Conservation (phyloP, 2,797 vertebrate genomes). For the Takifugu rubripes region DNA sequence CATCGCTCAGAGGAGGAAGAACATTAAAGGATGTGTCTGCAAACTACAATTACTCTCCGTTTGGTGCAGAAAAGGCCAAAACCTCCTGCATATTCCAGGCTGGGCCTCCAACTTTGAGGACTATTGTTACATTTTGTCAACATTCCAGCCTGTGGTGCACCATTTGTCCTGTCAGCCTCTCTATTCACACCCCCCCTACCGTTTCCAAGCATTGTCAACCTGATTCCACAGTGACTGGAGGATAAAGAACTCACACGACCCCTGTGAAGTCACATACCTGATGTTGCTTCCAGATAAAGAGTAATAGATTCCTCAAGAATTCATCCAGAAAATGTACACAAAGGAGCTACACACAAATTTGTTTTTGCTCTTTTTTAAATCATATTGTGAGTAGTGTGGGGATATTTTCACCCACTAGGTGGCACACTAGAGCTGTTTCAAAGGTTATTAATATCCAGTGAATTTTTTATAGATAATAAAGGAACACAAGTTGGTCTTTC, state of each 20-base stretch:
- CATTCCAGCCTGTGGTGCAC: constrained; percentile 47
- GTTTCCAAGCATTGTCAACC: constrained; percentile 57
- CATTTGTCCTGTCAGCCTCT: constrained; percentile 50
- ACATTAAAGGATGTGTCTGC: background rate
- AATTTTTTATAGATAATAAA: too few species aligned
- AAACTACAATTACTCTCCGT: too few species aligned
- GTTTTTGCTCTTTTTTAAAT: background rate
- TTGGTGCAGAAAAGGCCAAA: background rate
- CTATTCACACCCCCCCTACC: constrained; percentile 42
- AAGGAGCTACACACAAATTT: too few species aligned
- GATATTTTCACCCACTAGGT: background rate
- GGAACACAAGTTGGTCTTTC: too few species aligned
- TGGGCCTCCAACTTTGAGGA: constrained; percentile 26
- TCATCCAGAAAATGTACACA: constrained; percentile 14
- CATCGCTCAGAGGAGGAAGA: constrained; percentile 4
- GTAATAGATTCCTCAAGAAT: constrained; percentile 39
- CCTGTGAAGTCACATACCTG: constrained; percentile 55
- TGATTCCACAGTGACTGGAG: constrained; percentile 47
- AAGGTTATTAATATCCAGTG: too few species aligned
- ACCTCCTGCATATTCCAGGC: background rate
- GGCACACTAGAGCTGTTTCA: background rate
- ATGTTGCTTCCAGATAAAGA: constrained; percentile 58
- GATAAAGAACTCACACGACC: constrained; percentile 47
- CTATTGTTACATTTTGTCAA: constrained; percentile 32
- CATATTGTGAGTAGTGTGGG: background rate